A percentile compares a stretch with the other conserved stretches of the same genome.
Conservation (phyloP, 1,140 invertebrate species). For the Pachypsylla venusta region DNA sequence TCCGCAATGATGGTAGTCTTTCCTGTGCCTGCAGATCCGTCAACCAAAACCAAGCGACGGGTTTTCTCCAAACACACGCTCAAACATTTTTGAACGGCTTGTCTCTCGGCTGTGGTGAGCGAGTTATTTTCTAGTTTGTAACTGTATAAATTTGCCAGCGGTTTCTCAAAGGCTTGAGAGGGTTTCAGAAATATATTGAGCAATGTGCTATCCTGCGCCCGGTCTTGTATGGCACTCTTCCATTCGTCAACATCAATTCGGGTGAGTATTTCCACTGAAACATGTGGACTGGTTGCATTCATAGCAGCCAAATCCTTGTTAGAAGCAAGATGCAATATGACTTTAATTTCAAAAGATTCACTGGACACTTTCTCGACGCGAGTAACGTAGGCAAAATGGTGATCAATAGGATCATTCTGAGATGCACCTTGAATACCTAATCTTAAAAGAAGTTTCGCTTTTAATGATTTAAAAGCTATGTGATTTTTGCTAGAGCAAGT, state of each 20-base stretch:
- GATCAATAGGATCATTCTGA: not conserved
- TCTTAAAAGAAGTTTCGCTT: not conserved
- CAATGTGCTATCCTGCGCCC: too few species aligned
- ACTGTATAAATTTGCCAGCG: too few species aligned
- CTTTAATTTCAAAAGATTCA: not conserved
- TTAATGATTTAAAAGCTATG: not conserved
- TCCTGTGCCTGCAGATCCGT: not conserved
- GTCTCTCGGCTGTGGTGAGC: too few species aligned
- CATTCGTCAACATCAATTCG: too few species aligned
- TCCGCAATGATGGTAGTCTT: not conserved
- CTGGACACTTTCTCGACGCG: not conserved
- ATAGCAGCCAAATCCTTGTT: not conserved
- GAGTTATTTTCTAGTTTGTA: too few species aligned
- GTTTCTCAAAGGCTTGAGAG: too few species aligned
- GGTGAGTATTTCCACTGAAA: too few species aligned
- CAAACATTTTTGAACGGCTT: not conserved
- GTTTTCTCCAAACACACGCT: not conserved
- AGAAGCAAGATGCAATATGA: not conserved
- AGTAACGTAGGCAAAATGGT: not conserved
- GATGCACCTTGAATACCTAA: not conserved
- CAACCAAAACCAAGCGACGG: not conserved
- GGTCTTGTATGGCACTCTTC: too few species aligned
- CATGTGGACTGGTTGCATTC: not conserved
- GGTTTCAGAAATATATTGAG: too few species aligned
- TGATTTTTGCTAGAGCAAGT: not conserved